A percentile compares a stretch with the other conserved stretches of the same genome.
Conservation (phyloP, 2,797 vertebrate species). For the Phrynocephalus vlangalii region DNA sequence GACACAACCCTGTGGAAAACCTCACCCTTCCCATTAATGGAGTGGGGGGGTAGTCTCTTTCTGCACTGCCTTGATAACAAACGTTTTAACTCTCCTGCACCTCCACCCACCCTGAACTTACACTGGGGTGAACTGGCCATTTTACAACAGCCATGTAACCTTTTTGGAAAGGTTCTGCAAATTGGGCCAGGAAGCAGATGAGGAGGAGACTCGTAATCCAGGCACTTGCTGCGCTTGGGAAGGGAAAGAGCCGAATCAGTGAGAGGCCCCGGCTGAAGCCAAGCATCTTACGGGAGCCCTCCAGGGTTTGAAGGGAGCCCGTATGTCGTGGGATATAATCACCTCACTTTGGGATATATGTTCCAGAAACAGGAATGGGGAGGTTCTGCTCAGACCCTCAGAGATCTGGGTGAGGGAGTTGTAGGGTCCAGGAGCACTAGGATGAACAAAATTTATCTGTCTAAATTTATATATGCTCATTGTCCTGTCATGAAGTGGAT, state of each 20-base stretch:
- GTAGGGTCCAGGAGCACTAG: too few relatives aligned
- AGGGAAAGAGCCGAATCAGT: constrained; percentile 60
- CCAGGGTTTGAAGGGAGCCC: too few relatives aligned
- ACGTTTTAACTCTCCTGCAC: not conserved
- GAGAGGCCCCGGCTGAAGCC: constrained; percentile 47
- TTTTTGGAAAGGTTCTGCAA: constrained; percentile 40
- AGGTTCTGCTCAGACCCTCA: too few relatives aligned
- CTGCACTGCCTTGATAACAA: too few relatives aligned
- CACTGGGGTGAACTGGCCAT: constrained; percentile 57
- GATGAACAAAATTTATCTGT: too few relatives aligned
- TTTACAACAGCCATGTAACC: constrained; percentile 62
- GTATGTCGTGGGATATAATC: too few relatives aligned
- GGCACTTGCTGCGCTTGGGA: constrained; percentile 54
- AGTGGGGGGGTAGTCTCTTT: too few relatives aligned
- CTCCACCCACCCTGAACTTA: constrained; percentile 50
- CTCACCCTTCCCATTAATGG: not conserved
- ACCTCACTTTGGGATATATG: too few relatives aligned
- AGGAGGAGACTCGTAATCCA: constrained; percentile 18
- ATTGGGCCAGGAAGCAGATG: not conserved
- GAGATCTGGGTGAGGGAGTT: too few relatives aligned
- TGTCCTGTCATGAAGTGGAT: too few relatives aligned
- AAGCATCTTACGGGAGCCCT: constrained; percentile 67
- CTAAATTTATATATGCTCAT: too few relatives aligned
- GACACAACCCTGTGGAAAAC: constrained; percentile 15
- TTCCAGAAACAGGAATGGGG: too few relatives aligned